Percentiles rank a stretch among this genome's conserved stretches.
Conservation (phyloP, 2,888 invertebrate species). For the Epistrophella euchroma region DNA sequence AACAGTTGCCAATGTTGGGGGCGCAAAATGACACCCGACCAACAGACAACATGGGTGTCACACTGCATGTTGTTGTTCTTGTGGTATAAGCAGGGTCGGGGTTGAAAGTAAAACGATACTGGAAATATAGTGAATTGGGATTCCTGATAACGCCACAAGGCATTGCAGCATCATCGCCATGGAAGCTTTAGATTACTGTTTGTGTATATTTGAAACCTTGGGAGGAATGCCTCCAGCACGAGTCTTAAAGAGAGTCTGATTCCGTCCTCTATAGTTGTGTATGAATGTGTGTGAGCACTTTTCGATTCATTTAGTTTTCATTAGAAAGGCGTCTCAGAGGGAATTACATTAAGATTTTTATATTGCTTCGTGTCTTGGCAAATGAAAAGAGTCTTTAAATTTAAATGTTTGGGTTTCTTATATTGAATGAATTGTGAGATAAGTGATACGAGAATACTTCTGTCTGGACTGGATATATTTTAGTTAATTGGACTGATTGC, state of each 20-base stretch:
- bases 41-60: conserved; percentile 67
- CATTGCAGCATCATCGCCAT: conserved; percentile 61
- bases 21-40: conserved; percentile 62
- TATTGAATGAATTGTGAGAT: conserved; percentile 11
- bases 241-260: conserved; percentile 12
- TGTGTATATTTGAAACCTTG: conserved; percentile 42
- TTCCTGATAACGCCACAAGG: conserved; percentile 60
- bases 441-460: not conserved
- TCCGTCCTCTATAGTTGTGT: conserved; percentile 10
- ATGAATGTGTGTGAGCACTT: conserved; percentile 51
- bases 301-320: conserved; percentile 74
- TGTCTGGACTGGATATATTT: not conserved
- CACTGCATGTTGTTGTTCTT: conserved; percentile 63
- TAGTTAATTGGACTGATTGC: conserved; percentile 1
- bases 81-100: conserved; percentile 37
- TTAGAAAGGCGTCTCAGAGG: conserved; percentile 63
- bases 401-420: conserved; percentile 27
- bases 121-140: no score
- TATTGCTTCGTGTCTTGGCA: conserved; percentile 33
- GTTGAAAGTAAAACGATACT: not conserved
- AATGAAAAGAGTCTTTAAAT: conserved; percentile 42
- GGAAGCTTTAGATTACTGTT: conserved; percentile 57
- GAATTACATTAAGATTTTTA: conserved; percentile 62
- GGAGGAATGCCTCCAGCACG: conserved; percentile 28
- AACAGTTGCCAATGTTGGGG: conserved; percentile 70